Evolutionary conservation across 2,113 vertebrate genomes (phyloP), one percentile per base, ranked within the genome.

Genomic region (Vulpes vulpes): DNA sequence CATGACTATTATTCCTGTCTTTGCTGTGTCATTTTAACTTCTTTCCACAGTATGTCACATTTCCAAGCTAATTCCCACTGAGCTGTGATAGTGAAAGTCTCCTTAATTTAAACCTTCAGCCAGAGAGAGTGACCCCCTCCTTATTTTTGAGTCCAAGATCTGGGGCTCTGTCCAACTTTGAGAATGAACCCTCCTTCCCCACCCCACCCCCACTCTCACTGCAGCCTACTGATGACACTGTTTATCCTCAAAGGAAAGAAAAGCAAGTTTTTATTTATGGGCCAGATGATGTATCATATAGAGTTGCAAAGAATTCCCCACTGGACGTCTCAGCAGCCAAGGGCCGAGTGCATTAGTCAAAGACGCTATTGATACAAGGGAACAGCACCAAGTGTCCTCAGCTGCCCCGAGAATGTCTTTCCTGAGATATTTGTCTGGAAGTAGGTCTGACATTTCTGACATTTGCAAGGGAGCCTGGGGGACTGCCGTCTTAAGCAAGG

Each of bases 181-280:
- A 65, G 55, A 25, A 90, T 38, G 27, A 64, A 38, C 51, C 27
- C 9, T 51, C 38, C 12, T 43, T 64, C 20, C 32, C 8, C 0
- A 3, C 12, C 73, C 3, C 12, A 23, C 43, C 12, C 25, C 23
- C 43, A 27, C 25, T 43, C 15, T 8, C 3, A 15, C 43, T 78
- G 23, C 74, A 78, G 25, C 22, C n/a, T 35, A 53, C 8, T 49
- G 30, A 88, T 1, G 5, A 81, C 51, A 81, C 38, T 51, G 12
- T 65, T 95, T 87, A 89, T 86, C 57, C 91, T 93, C 89, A 64
- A 57, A 93, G 89, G 71, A 93, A 64, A 93, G 74, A 65, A 95
- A 95, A 91, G 49, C 7, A 11, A 30, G 35, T 79, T 95, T 96
- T 96, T 67, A 65, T 95, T 65, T 53, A 60, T 57, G 78, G 43